Evolutionary conservation across 2,888 invertebrate species (phyloP).

Genomic region (Autographa gamma): DNA sequence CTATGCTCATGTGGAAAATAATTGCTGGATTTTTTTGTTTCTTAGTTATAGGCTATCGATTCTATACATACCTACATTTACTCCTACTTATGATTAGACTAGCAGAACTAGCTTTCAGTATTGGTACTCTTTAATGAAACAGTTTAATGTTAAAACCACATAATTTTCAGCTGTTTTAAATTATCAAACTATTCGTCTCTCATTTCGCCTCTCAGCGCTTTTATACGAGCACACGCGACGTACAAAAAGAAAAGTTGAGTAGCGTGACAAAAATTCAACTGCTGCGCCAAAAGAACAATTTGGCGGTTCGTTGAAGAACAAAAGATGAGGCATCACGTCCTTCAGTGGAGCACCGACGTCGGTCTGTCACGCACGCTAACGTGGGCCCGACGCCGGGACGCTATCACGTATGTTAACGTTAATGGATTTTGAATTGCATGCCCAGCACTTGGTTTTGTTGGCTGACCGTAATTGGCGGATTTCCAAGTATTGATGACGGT

Average conservation of each 20-base stretch:
- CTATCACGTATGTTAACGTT: conserved; percentile 42
- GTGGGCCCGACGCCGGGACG: background rate
- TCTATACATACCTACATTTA: too few relatives aligned
- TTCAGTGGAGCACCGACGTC: conserved; percentile 20
- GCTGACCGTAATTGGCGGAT: conserved; percentile 22
- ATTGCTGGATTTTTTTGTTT: background rate
- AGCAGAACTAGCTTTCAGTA: too few relatives aligned
- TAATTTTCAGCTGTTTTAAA: too few relatives aligned
- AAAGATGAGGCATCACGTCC: conserved; percentile 40
- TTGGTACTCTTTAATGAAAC: too few relatives aligned
- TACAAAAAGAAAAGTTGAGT: background rate
- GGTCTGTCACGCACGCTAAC: conserved; percentile 35
- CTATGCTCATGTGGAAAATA: background rate
- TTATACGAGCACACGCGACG: too few relatives aligned
- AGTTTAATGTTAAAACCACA: too few relatives aligned
- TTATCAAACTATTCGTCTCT: too few relatives aligned
- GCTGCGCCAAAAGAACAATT: conserved; percentile 22
- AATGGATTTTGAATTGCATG: conserved; percentile 51
- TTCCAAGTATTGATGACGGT: conserved; percentile 17
- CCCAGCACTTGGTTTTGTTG: conserved; percentile 41
- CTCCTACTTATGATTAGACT: too few relatives aligned
- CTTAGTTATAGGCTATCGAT: too few relatives aligned
- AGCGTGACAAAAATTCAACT: conserved; percentile 14
- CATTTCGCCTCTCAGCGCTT: too few relatives aligned
- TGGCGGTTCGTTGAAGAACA: conserved; percentile 33